Conservation (phyloP, 2,888 invertebrate species). For the Ormyrus thymus region DNA sequence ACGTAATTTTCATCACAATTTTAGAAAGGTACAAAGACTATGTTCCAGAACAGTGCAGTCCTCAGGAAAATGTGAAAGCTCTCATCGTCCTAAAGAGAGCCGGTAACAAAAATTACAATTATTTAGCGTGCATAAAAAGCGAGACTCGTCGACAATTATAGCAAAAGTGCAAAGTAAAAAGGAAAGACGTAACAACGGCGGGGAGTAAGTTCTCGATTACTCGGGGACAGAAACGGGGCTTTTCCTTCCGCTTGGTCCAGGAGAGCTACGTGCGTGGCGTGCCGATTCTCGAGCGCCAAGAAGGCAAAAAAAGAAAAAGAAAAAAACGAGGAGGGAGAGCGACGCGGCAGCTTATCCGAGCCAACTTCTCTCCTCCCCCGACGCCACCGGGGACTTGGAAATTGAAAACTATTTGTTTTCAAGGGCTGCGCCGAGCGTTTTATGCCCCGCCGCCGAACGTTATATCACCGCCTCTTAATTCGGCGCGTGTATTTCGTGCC, state of each 20-base stretch:
- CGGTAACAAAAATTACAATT: too few relatives aligned
- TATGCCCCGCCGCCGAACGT: background rate
- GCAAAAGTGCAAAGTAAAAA: conserved; percentile 21
- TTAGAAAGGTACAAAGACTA: too few relatives aligned
- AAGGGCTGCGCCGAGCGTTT: background rate
- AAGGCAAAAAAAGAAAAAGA: conserved; percentile 10
- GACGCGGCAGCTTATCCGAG: background rate
- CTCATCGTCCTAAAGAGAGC: too few relatives aligned
- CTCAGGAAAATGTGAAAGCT: too few relatives aligned
- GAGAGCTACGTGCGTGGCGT: conserved; percentile 54
- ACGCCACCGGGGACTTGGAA: conserved; percentile 22
- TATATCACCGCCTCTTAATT: background rate
- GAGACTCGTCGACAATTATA: background rate
- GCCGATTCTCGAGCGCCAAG: conserved; percentile 14
- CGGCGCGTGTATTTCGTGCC: background rate
- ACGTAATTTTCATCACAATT: too few relatives aligned
- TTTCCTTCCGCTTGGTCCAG: conserved; percentile 52
- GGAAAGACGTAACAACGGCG: conserved; percentile 10
- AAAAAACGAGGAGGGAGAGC: background rate
- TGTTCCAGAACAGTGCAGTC: too few relatives aligned
- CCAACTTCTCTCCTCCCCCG: conserved; percentile 15
- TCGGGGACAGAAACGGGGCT: conserved; percentile 49
- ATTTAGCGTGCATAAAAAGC: background rate
- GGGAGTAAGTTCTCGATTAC: conserved; percentile 56
- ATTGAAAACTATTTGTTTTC: conserved; percentile 44